These are phyloP conservation scores for Ormyrus pomaceus DNA, from an alignment of 2,888 invertebrate species.

Conservation along the genomic window DNA sequence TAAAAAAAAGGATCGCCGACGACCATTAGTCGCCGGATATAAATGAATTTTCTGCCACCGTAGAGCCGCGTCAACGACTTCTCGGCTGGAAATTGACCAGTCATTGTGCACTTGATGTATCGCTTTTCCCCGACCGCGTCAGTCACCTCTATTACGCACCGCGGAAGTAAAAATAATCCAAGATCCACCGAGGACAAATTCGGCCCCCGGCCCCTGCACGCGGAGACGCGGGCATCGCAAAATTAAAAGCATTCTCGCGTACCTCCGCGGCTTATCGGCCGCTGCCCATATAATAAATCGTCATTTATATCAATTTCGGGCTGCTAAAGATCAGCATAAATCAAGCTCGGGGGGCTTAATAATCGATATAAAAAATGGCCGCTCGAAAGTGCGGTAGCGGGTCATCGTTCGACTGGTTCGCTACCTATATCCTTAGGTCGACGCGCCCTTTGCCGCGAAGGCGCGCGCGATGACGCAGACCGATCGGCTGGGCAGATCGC, in stretches of 20 bases:
- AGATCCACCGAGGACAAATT: background rate
- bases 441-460: conserved; percentile 32
- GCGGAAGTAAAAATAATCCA: background rate
- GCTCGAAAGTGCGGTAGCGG: background rate
- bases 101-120: conserved; percentile 60
- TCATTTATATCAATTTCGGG: conserved; percentile 19
- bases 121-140: background rate
- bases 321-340: conserved; percentile 38
- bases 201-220: background rate
- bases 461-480: conserved; percentile 37
- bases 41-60: conserved; percentile 70
- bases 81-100: conserved; percentile 72
- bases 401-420: no score
- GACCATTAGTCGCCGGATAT: conserved; percentile 67
- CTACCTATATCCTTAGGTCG: conserved; percentile 44
- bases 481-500: conserved; percentile 44
- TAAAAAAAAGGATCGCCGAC: conserved; percentile 49
- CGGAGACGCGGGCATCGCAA: background rate
- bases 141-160: conserved; percentile 1
- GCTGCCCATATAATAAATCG: conserved; percentile 33
- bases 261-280: conserved; percentile 16
- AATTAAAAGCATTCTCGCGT: conserved; percentile 50
- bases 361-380: conserved; percentile 40
- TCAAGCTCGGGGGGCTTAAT: conserved; percentile 28
- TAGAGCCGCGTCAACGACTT: conserved; percentile 67